Evolutionary conservation across 2,888 invertebrate species (phyloP).

Genomic region (Thecophora atra): DNA sequence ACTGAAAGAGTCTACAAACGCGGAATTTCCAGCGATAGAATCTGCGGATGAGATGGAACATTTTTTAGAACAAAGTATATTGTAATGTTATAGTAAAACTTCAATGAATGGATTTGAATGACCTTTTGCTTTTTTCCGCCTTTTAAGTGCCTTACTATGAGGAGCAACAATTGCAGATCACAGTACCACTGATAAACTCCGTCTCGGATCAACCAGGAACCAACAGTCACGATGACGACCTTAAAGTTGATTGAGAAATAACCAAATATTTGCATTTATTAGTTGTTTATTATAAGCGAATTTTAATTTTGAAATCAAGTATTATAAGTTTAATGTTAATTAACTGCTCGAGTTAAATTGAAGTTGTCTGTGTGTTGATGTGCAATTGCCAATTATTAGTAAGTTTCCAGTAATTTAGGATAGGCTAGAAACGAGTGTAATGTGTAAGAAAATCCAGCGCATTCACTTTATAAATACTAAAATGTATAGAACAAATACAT

Average conservation of each 20-base stretch:
- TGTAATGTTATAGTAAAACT: conserved; percentile 21
- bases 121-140: conserved; percentile 8
- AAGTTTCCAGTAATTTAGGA: no score
- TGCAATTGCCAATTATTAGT: no score
- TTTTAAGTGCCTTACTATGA: conserved; percentile 56
- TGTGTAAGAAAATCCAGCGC: no score
- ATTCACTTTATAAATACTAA: no score
- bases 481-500: no score
- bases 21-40: conserved; percentile 57
- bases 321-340: no score
- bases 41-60: conserved; percentile 58
- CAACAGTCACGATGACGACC: not conserved
- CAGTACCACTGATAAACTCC: conserved; percentile 53
- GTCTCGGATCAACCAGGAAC: not conserved
- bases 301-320: no score
- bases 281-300: no score
- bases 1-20: conserved; percentile 61
- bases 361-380: no score
- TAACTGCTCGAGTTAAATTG: no score
- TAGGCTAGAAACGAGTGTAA: no score
- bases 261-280: not conserved
- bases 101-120: not conserved
- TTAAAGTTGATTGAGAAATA: conserved; percentile 20
- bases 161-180: conserved; percentile 54
- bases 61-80: conserved; percentile 57